These are phyloP conservation scores for Ceratosolen solmsi DNA, from an alignment of 1,140 invertebrate species.

Conservation along the genomic window DNA sequence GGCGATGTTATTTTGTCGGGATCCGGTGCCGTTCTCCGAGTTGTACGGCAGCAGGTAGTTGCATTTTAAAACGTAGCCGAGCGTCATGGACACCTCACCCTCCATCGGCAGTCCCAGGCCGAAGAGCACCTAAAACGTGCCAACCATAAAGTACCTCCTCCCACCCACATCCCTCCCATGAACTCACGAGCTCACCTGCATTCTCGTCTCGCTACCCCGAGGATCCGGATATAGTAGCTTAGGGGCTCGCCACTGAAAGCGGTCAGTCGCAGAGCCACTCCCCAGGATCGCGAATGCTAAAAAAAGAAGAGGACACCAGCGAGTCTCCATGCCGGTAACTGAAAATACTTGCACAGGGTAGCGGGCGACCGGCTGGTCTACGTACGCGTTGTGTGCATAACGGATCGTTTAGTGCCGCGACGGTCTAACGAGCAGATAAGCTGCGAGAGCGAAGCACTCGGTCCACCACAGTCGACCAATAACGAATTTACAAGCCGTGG, in stretches of 20 bases:
- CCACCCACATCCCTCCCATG: neutral
- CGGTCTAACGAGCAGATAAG: neutral
- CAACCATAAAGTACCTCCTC: neutral
- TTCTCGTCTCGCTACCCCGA: slow-evolving; percentile 63
- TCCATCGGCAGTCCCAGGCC: slow-evolving; percentile 74
- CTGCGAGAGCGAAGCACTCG: neutral
- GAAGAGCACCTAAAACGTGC: slow-evolving; percentile 67
- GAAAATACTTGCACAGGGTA: neutral
- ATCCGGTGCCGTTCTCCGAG: neutral
- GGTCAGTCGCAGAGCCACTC: neutral
- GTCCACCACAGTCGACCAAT: neutral
- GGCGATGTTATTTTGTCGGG: neutral
- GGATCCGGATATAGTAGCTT: slow-evolving; percentile 64
- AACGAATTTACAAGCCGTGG: neutral
- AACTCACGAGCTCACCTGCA: slow-evolving; percentile 57
- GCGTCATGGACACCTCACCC: slow-evolving; percentile 70
- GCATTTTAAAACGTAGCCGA: slow-evolving; percentile 73
- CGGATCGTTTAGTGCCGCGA: slow-evolving; percentile 14
- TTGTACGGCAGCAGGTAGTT: slow-evolving; percentile 72
- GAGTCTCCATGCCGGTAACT: neutral
- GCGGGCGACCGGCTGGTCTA: neutral
- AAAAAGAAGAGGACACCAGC: neutral
- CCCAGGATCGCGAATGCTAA: neutral
- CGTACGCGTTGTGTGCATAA: neutral
- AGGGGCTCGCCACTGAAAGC: neutral